phyloP scores from a whole-genome alignment of 2,888 invertebrate genomes.

The Epistrophe grossulariae region DNA sequence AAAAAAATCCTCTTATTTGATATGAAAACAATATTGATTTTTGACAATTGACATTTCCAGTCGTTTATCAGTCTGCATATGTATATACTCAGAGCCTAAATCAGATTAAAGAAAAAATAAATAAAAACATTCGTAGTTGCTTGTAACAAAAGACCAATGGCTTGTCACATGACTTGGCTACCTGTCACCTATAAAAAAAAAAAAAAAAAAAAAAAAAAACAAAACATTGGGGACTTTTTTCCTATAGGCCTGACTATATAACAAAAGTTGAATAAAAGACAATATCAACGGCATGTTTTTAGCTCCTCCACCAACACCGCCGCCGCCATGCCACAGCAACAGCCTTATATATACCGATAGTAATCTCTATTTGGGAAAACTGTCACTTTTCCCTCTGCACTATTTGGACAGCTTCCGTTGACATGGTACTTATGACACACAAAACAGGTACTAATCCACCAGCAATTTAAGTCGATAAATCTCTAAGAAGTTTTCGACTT shows the following conservation, averaged over 20 bases:
- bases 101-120: slow-evolving; percentile 46
- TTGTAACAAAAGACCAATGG: slow-evolving; percentile 60
- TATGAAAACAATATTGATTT: slow-evolving; percentile 35
- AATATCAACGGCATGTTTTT: slow-evolving; percentile 43
- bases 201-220: background rate
- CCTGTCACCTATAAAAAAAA: slow-evolving; percentile 46
- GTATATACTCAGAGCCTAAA: slow-evolving; percentile 46
- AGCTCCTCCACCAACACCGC: slow-evolving; percentile 14
- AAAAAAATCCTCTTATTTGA: slow-evolving; percentile 45
- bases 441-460: slow-evolving; percentile 68
- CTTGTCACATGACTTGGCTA: slow-evolving; percentile 68
- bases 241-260: background rate
- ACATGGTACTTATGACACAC: slow-evolving; percentile 72
- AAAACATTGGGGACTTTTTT: background rate
- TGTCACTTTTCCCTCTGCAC: slow-evolving; percentile 66
- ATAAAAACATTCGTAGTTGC: slow-evolving; percentile 28
- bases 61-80: slow-evolving; percentile 52
- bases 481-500: slow-evolving; percentile 28
- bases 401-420: slow-evolving; percentile 71
- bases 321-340: background rate
- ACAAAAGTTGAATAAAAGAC: slow-evolving; percentile 7
- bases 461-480: slow-evolving; percentile 57
- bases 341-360: slow-evolving; percentile 12
- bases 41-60: slow-evolving; percentile 60
- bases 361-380: slow-evolving; percentile 68